Percentiles rank a stretch among this genome's conserved stretches.
Evolutionary conservation across 2,888 invertebrate species (phyloP).

Genomic region (Alentia gelatinosa): DNA sequence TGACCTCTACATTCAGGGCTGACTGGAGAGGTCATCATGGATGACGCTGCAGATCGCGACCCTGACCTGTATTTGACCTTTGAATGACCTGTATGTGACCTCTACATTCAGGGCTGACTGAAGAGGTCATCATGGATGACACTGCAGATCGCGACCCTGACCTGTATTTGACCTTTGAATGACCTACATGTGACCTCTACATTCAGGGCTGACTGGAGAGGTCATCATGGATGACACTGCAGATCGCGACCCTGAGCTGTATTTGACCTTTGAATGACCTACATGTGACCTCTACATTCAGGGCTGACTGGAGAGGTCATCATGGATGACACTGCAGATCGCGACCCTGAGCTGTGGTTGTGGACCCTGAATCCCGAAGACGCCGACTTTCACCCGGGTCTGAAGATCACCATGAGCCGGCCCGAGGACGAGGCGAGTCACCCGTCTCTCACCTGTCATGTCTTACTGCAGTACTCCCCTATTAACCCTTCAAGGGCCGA

Average conservation of each 20-base stretch:
- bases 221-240: too few species aligned
- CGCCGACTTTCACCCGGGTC: neutral
- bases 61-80: too few species aligned
- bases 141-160: too few species aligned
- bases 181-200: neutral
- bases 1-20: too few species aligned
- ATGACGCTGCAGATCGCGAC: too few species aligned
- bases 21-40: too few species aligned
- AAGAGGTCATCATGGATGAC: too few species aligned
- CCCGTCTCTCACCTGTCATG: neutral
- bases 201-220: too few species aligned
- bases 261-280: neutral
- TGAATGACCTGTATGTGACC: too few species aligned
- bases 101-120: too few species aligned
- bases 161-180: too few species aligned
- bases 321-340: constrained; percentile 17
- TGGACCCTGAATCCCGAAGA: constrained; percentile 27
- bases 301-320: constrained; percentile 17
- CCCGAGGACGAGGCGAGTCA: neutral
- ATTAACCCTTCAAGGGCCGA: neutral
- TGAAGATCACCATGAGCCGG: neutral
- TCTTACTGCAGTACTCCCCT: neutral
- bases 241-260: too few species aligned
- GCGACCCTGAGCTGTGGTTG: constrained; percentile 14
- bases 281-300: neutral